These are phyloP conservation scores for Thelaira solivaga DNA, from an alignment of 2,888 invertebrate species.

Conservation along the genomic window DNA sequence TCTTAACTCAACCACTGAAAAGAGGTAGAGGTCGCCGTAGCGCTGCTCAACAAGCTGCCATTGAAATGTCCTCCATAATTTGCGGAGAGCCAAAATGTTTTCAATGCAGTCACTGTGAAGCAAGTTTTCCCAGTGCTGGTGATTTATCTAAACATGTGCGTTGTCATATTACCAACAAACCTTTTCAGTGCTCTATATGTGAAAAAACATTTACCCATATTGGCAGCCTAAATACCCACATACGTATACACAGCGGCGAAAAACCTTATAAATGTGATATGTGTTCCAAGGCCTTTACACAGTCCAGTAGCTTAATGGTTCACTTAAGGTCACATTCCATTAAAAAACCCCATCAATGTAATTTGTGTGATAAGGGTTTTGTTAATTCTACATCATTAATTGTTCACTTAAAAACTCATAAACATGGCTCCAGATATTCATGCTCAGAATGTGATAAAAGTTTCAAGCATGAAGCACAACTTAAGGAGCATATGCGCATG, in stretches of 20 bases:
- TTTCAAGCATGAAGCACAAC: conserved; percentile 76
- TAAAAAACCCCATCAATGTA: conserved; percentile 76
- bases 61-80: conserved; percentile 64
- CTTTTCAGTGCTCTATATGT: conserved; percentile 77
- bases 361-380: conserved; percentile 76
- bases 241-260: conserved; percentile 77
- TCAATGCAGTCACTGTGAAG: conserved; percentile 76
- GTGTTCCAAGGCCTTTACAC: conserved; percentile 77
- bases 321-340: conserved; percentile 75
- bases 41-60: conserved; percentile 65
- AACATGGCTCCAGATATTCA: conserved; percentile 68
- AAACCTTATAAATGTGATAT: conserved; percentile 76
- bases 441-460: conserved; percentile 76
- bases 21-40: conserved; percentile 71
- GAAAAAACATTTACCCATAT: conserved; percentile 77
- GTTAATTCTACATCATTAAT: conserved; percentile 75
- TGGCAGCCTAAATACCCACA: conserved; percentile 76
- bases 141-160: conserved; percentile 77
- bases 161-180: conserved; percentile 76
- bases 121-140: conserved; percentile 75
- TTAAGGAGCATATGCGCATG: conserved; percentile 76
- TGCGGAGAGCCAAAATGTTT: conserved; percentile 72
- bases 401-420: conserved; percentile 74
- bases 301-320: conserved; percentile 77
- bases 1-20: conserved; percentile 61